phyloP scores from a whole-genome alignment of 2,888 invertebrate genomes.

The Heliconius charithonia region DNA sequence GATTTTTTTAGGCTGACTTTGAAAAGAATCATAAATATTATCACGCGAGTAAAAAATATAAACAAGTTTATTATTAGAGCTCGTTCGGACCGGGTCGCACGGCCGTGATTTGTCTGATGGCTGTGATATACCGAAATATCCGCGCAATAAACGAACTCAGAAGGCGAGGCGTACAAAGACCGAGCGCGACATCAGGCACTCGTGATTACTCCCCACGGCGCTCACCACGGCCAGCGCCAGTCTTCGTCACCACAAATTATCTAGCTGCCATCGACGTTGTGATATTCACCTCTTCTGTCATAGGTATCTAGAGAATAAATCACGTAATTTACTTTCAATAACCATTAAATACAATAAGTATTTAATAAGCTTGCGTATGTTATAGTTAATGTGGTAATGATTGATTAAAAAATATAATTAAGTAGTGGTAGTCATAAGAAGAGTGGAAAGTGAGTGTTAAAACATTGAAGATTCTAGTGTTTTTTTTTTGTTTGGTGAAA shows the following conservation, averaged over 20 bases:
- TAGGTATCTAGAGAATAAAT: constrained; percentile 45
- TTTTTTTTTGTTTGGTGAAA: constrained; percentile 31
- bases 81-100: constrained; percentile 81
- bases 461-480: constrained; percentile 30
- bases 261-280: constrained; percentile 39
- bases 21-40: constrained; percentile 67
- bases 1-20: constrained; percentile 52
- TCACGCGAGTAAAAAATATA: constrained; percentile 78
- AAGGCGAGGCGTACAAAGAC: constrained; percentile 68
- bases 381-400: not conserved
- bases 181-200: constrained; percentile 63
- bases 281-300: constrained; percentile 37
- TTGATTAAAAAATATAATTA: not conserved
- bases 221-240: constrained; percentile 54
- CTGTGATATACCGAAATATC: constrained; percentile 81
- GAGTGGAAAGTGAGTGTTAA: constrained; percentile 28
- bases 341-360: not conserved
- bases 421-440: not conserved
- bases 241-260: constrained; percentile 38
- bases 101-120: constrained; percentile 82
- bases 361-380: not conserved
- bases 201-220: constrained; percentile 59
- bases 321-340: constrained; percentile 22
- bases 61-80: constrained; percentile 83
- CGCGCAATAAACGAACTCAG: constrained; percentile 72